Evolutionary conservation across 2,888 invertebrate genomes (phyloP).

Genomic region (Heliconius cydno): DNA sequence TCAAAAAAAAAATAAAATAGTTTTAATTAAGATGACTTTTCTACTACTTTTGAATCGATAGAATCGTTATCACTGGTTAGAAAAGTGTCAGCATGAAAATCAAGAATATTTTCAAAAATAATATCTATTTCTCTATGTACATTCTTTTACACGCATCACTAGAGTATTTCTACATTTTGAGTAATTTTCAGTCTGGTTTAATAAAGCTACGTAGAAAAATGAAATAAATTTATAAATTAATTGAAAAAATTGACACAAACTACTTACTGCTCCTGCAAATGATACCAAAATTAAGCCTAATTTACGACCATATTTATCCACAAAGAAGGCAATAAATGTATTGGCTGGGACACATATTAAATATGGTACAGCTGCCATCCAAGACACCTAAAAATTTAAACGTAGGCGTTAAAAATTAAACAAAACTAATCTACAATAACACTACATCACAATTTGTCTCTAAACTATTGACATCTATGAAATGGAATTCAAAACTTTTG

Average conservation of each 20-base stretch:
- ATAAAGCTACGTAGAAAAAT: too few relatives aligned
- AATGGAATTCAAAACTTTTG: too few relatives aligned
- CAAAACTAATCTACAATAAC: not conserved
- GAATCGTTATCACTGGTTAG: not conserved
- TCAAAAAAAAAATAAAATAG: not conserved
- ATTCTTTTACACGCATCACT: too few relatives aligned
- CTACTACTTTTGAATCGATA: not conserved
- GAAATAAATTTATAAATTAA: not conserved
- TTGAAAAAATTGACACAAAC: not conserved
- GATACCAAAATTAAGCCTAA: conserved; percentile 62
- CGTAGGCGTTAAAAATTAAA: not conserved
- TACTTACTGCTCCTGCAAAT: conserved; percentile 61
- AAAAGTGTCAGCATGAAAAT: too few relatives aligned
- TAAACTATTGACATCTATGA: too few relatives aligned
- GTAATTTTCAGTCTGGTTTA: too few relatives aligned
- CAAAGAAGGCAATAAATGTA: conserved; percentile 59
- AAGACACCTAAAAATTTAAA: conserved; percentile 62
- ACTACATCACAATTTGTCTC: not conserved
- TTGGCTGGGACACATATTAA: conserved; percentile 59
- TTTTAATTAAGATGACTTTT: not conserved
- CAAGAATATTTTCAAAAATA: too few relatives aligned
- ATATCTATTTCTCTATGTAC: too few relatives aligned
- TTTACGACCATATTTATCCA: conserved; percentile 68
- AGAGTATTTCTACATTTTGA: too few relatives aligned
- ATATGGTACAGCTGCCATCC: conserved; percentile 69